Base-by-base conservation (phyloP, 2,797 vertebrate species). In the Sitta carolinensis region DNA sequence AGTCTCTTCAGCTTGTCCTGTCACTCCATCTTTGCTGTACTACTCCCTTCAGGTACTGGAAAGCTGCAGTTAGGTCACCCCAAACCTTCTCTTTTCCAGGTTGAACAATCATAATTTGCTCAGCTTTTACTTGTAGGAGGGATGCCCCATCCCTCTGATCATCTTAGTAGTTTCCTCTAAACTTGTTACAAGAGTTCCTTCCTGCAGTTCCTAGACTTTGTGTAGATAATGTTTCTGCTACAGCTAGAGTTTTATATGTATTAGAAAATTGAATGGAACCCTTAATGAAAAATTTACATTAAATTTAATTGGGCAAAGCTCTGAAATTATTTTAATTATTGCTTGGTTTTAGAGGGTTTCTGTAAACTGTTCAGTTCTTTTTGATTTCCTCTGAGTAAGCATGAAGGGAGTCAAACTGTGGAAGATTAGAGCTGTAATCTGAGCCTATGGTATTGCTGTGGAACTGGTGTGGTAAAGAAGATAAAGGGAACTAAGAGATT, bases 401-500 rank as follows among this genome's bases (percentile, higher is more conserved):
- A 8, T 13, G 8, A 68, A 54, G 25, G 25, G 11, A 66, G 6
- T 34, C 9, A 79, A 70, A 40, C 20, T 50, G 30, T 90, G 58
- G 13, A 81, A 40, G 48, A 43, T 5, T 54, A 16, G 45, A 47
- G 7, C 29, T 83, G 13, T 50, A 64, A 55, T 34, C 48, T 69
- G 32, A 84, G 6, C 3, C 15, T 48, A 4, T 51, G 27, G 7
- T 86, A 32, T 83, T 92, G 79, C 92, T 94, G 84, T 95, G 89
- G 88, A 95, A 40, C 4, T 1, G 57, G 50, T 78, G 85, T 50
- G 30, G 70, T 52, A 80, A 73, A 63, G 78, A 80, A 72, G 93
- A 91, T 67, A 90, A 93, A 90, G 72, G 43, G 51, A 96, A 43
- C 25, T 26, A 63, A 84, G 45, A 92, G 92, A 89, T 8, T 88